Percentiles rank a stretch among this genome's conserved stretches.
Conservation (phyloP, 2,888 invertebrate species). For the Eupithecia insigniata region DNA sequence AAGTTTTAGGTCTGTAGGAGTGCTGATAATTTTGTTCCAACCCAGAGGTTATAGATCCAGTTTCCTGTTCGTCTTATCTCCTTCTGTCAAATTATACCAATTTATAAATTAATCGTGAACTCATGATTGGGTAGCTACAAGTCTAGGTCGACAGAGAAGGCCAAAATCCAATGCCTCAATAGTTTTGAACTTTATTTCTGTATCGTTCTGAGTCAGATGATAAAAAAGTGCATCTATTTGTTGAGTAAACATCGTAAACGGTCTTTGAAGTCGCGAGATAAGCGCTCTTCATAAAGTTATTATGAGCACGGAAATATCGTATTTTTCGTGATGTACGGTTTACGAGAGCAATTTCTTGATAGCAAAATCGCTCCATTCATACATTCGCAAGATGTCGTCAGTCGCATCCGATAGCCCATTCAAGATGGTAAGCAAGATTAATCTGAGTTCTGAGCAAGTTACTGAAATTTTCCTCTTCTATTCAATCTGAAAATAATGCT, state of each 20-base stretch:
- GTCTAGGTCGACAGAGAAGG: conserved; percentile 70
- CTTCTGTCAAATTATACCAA: conserved; percentile 56
- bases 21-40: not conserved
- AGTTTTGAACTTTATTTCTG: conserved; percentile 65
- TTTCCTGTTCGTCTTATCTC: conserved; percentile 54
- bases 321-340: conserved; percentile 38
- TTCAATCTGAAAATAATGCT: not conserved
- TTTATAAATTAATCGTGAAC: conserved; percentile 58
- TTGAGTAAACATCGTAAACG: conserved; percentile 63
- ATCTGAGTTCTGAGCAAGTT: not conserved
- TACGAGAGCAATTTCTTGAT: conserved; percentile 36
- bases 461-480: not conserved
- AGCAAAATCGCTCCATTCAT: conserved; percentile 16
- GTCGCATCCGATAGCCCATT: not conserved
- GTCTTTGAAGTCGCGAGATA: conserved; percentile 60
- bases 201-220: conserved; percentile 51
- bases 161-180: conserved; percentile 62
- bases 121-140: conserved; percentile 55
- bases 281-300: conserved; percentile 42
- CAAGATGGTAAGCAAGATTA: not conserved
- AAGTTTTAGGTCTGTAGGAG: not conserved
- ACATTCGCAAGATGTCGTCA: not conserved
- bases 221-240: conserved; percentile 64
- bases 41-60: conserved; percentile 36
- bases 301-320: conserved; percentile 46